Evolutionary conservation across 2,113 vertebrate species (phyloP).

Genomic region (Petrocephalus zakoni): DNA sequence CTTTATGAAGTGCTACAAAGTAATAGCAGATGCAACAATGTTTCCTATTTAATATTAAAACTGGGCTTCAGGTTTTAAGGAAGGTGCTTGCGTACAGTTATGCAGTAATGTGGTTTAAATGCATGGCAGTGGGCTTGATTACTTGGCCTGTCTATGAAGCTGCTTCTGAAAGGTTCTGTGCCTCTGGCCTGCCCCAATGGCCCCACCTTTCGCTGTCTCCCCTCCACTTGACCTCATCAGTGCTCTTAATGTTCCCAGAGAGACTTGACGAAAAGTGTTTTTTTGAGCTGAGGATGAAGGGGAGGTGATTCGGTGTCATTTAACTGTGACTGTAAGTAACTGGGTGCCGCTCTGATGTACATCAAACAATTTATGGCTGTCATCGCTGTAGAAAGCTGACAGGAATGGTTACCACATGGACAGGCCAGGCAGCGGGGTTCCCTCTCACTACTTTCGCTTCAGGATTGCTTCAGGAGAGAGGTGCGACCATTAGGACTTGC

Average conservation of each 20-base stretch:
- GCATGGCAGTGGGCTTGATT: neutral
- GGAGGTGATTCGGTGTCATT: neutral
- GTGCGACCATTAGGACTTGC: neutral
- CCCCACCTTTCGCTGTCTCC: neutral
- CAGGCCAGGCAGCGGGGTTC: neutral
- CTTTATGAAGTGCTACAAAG: neutral
- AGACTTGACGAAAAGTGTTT: neutral
- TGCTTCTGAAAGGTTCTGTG: neutral
- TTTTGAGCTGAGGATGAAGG: neutral
- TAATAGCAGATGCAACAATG: neutral
- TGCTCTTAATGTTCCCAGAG: too few species aligned
- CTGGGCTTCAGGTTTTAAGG: neutral
- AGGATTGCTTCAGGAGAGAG: neutral
- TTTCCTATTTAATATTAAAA: neutral
- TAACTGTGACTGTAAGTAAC: neutral
- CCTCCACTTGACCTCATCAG: neutral
- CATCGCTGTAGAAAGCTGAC: neutral
- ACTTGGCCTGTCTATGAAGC: neutral
- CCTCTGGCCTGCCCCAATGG: neutral
- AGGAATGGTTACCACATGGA: neutral
- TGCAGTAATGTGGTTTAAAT: neutral
- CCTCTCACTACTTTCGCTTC: neutral
- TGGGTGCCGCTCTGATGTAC: constrained; percentile 2
- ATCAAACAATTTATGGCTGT: neutral
- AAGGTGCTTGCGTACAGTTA: neutral